A percentile compares a stretch with the other conserved stretches of the same genome.
phyloP scores from a whole-genome alignment of 2,888 invertebrate genomes.

The Pseudococcus jackbeardsleyi region DNA sequence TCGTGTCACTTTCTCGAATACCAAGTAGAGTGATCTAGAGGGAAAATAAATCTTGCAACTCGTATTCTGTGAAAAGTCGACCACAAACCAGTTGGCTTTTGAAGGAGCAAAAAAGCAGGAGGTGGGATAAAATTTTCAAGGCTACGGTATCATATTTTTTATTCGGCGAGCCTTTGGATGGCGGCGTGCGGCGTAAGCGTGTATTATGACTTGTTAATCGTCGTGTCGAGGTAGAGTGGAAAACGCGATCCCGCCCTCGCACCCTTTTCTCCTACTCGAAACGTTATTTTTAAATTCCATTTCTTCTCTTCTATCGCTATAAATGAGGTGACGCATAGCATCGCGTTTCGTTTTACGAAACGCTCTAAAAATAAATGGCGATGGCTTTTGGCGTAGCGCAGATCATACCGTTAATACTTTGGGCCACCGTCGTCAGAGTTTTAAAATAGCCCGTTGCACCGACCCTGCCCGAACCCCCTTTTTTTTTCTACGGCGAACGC shows the following conservation, averaged over 20 bases:
- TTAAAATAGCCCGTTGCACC: slow-evolving; percentile 64
- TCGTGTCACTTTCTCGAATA: slow-evolving; percentile 7
- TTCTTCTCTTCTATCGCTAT: slow-evolving; percentile 64
- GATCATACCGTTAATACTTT: slow-evolving; percentile 62
- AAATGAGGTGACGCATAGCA: slow-evolving; percentile 65
- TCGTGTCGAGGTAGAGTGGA: slow-evolving; percentile 38
- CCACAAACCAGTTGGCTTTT: neutral
- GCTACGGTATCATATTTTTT: neutral
- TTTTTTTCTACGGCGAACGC: neutral
- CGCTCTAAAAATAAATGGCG: slow-evolving; percentile 64
- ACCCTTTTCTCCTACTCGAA: slow-evolving; percentile 57
- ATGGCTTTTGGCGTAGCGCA: slow-evolving; percentile 64
- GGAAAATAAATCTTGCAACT: too few species aligned
- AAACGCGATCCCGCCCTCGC: slow-evolving; percentile 61
- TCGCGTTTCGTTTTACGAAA: slow-evolving; percentile 64
- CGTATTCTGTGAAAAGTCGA: neutral
- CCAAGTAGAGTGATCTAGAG: slow-evolving; percentile 2
- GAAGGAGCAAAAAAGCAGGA: neutral
- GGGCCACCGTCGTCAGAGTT: slow-evolving; percentile 61
- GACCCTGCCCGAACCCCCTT: slow-evolving; percentile 53
- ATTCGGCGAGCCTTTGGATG: neutral
- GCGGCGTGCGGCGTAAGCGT: neutral
- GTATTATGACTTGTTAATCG: slow-evolving; percentile 62
- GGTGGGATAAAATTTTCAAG: neutral
- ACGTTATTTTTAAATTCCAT: slow-evolving; percentile 64